These are phyloP conservation scores for Actinia tenebrosa DNA, from an alignment of 64 coral and sea anemone species.

Conservation along the genomic window DNA sequence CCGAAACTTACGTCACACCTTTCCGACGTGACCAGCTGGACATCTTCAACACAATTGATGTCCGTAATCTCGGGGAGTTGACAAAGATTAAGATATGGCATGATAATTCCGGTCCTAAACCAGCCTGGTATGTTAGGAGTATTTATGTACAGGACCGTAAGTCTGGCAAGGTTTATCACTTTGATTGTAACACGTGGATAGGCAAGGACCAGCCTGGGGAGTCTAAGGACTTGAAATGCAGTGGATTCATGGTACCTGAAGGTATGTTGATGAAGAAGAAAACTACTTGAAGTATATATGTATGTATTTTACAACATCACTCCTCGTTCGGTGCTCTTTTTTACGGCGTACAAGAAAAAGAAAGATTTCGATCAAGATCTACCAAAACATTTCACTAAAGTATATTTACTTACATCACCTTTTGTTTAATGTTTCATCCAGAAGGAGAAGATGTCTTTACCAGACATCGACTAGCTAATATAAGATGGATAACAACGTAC, in stretches of 20 bases:
- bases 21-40: slow-evolving; percentile 84
- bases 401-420: background rate
- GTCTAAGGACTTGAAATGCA: slow-evolving; percentile 67
- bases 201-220: slow-evolving; percentile 48
- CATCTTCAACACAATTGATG: slow-evolving; percentile 59
- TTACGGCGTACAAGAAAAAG: too few relatives aligned
- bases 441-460: slow-evolving; percentile 81
- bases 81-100: slow-evolving; percentile 80
- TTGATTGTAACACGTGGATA: slow-evolving; percentile 82
- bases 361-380: too few relatives aligned
- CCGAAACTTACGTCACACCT: slow-evolving; percentile 72
- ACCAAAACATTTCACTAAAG: background rate
- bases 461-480: slow-evolving; percentile 47
- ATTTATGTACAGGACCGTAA: slow-evolving; percentile 77
- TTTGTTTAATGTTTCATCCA: background rate
- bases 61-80: slow-evolving; percentile 56
- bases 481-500: slow-evolving; percentile 56
- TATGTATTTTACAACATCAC: too few relatives aligned
- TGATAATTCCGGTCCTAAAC: slow-evolving; percentile 78
- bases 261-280: slow-evolving; percentile 35
- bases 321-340: too few relatives aligned
- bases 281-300: background rate
- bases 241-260: slow-evolving; percentile 52
- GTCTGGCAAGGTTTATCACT: slow-evolving; percentile 77
- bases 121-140: slow-evolving; percentile 79